phyloP scores from a whole-genome alignment of 1,140 invertebrate species.

The Eubasilissa regina region DNA sequence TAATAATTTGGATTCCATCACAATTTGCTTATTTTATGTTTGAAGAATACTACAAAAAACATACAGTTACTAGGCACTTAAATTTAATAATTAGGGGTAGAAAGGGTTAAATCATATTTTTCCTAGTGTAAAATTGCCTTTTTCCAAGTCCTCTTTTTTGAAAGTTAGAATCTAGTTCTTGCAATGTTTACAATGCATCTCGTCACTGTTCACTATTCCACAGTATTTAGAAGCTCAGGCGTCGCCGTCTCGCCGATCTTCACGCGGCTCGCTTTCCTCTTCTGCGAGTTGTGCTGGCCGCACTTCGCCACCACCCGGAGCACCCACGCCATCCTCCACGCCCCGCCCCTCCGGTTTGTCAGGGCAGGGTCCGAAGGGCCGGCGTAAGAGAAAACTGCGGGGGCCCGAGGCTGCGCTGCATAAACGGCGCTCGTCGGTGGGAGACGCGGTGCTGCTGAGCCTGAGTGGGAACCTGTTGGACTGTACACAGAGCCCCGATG shows the following conservation, averaged over 20 bases:
- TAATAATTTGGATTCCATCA: too few relatives aligned
- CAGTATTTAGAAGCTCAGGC: constrained; percentile 76
- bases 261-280: constrained; percentile 71
- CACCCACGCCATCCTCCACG: constrained; percentile 31
- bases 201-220: constrained; percentile 27
- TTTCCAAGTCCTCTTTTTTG: too few relatives aligned
- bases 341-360: constrained; percentile 60
- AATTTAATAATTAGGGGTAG: too few relatives aligned
- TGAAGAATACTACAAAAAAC: too few relatives aligned
- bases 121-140: too few relatives aligned
- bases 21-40: too few relatives aligned
- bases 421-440: constrained; percentile 87
- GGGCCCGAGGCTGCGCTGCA: constrained; percentile 74
- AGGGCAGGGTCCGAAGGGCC: constrained; percentile 66
- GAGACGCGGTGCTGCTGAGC: constrained; percentile 86
- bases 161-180: too few relatives aligned
- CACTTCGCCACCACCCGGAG: constrained; percentile 51
- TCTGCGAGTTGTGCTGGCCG: constrained; percentile 64
- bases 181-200: background rate
- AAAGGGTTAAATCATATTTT: too few relatives aligned
- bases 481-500: constrained; percentile 85
- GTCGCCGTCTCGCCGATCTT: constrained; percentile 76
- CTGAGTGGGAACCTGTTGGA: constrained; percentile 91
- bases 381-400: constrained; percentile 84
- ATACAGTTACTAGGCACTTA: too few relatives aligned